phyloP scores from a whole-genome alignment of 2,888 invertebrate genomes.

The Strigamia crassipes region DNA sequence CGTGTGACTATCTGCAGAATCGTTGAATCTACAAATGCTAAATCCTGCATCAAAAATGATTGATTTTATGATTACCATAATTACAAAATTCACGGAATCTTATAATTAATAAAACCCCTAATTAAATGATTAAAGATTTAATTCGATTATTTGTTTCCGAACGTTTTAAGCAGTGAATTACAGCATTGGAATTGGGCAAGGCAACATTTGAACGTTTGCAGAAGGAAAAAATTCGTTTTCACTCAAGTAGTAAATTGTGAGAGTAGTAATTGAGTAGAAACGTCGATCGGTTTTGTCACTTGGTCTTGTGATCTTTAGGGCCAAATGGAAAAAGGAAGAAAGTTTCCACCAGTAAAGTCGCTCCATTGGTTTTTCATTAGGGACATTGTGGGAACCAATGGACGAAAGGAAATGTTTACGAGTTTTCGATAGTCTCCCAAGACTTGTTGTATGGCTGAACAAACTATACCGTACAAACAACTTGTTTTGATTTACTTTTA shows the following conservation, averaged over 20 bases:
- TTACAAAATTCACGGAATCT: too few species aligned
- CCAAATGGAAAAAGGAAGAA: not conserved
- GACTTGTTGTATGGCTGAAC: not conserved
- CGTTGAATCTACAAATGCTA: too few species aligned
- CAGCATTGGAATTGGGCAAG: too few species aligned
- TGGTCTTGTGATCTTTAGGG: not conserved
- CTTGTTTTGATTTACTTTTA: not conserved
- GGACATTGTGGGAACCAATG: constrained; percentile 24
- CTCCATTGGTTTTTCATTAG: constrained; percentile 31
- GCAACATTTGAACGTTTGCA: not conserved
- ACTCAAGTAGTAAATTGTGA: constrained; percentile 4
- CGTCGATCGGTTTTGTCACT: constrained; percentile 2
- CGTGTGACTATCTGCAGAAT: too few species aligned
- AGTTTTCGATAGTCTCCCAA: not conserved
- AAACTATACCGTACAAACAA: not conserved
- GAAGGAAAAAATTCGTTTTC: constrained; percentile 1
- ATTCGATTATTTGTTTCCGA: too few species aligned
- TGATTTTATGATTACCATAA: too few species aligned
- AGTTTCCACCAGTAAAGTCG: constrained; percentile 10
- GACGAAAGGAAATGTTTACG: constrained; percentile 31
- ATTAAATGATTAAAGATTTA: too few species aligned
- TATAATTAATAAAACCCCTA: too few species aligned
- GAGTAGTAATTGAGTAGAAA: constrained; percentile 6
- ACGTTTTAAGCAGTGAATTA: too few species aligned
- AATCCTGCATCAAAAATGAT: too few species aligned